Evolutionary conservation across 2,888 invertebrate genomes (phyloP).

Genomic region (Ornithoptera priamus): DNA sequence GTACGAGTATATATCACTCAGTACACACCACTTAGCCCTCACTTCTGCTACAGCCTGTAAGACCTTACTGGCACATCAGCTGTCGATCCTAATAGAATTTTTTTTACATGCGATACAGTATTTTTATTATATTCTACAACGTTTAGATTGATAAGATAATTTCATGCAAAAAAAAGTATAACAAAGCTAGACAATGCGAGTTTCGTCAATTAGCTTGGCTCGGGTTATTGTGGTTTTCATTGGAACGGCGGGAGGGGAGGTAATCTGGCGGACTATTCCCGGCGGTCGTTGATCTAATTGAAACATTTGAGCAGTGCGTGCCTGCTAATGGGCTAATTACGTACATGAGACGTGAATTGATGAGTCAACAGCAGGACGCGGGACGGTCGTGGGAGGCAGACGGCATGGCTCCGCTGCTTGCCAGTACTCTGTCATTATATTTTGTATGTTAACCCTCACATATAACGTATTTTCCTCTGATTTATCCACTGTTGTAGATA

Average conservation of each 20-base stretch:
- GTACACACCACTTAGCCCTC: too few species aligned
- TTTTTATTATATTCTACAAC: too few species aligned
- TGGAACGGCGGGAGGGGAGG: slow-evolving; percentile 53
- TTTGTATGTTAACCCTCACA: slow-evolving; percentile 18
- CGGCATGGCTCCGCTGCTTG: slow-evolving; percentile 70
- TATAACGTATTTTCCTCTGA: slow-evolving; percentile 2
- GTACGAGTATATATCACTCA: too few species aligned
- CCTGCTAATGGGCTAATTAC: slow-evolving; percentile 78
- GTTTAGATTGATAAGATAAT: background rate
- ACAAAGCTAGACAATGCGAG: slow-evolving; percentile 25
- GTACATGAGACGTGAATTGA: slow-evolving; percentile 71
- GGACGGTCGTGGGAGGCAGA: slow-evolving; percentile 73
- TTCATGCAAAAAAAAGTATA: slow-evolving; percentile 5
- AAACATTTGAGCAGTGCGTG: slow-evolving; percentile 76
- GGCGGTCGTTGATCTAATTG: slow-evolving; percentile 75
- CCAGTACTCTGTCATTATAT: slow-evolving; percentile 42
- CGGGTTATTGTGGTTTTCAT: slow-evolving; percentile 54
- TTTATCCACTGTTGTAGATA: background rate
- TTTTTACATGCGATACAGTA: too few species aligned
- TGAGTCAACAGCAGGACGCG: slow-evolving; percentile 73
- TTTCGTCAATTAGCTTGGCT: slow-evolving; percentile 30
- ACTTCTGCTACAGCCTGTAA: too few species aligned
- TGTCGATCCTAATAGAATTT: too few species aligned
- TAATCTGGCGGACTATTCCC: slow-evolving; percentile 64
- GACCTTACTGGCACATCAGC: too few species aligned